Conservation (phyloP, 2,797 vertebrate species). For the Sebastes iracundus region DNA sequence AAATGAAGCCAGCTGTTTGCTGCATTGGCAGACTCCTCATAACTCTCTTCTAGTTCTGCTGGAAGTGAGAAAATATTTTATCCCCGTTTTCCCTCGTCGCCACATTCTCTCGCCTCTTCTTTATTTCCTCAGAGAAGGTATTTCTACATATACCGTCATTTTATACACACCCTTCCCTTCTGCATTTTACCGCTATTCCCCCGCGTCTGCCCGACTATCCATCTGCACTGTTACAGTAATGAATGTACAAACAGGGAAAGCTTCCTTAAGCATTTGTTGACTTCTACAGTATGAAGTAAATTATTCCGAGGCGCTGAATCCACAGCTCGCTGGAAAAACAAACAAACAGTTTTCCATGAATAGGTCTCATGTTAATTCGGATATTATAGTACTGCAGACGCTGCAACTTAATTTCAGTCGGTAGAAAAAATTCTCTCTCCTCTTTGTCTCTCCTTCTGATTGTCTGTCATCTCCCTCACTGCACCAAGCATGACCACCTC, state of each 20-base stretch:
- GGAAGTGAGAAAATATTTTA: slow-evolving; percentile 59
- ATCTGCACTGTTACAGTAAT: slow-evolving; percentile 46
- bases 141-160: slow-evolving; percentile 43
- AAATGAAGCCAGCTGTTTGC: slow-evolving; percentile 87
- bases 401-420: neutral
- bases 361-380: slow-evolving; percentile 27
- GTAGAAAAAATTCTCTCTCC: neutral
- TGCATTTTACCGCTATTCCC: slow-evolving; percentile 17
- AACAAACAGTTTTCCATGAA: slow-evolving; percentile 22
- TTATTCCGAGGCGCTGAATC: slow-evolving; percentile 29
- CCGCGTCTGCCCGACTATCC: slow-evolving; percentile 9
- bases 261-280: slow-evolving; percentile 59
- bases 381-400: slow-evolving; percentile 4
- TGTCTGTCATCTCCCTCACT: neutral
- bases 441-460: neutral
- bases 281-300: slow-evolving; percentile 31
- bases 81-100: slow-evolving; percentile 20
- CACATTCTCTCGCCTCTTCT: slow-evolving; percentile 36
- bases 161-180: slow-evolving; percentile 16
- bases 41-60: slow-evolving; percentile 60
- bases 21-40: slow-evolving; percentile 77
- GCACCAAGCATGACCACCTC: neutral
- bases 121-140: slow-evolving; percentile 61
- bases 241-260: slow-evolving; percentile 48
- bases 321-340: slow-evolving; percentile 27